Percentiles rank a stretch among this genome's conserved stretches.
Conservation (phyloP, 2,888 invertebrate species). For the Onchidella celtica region DNA sequence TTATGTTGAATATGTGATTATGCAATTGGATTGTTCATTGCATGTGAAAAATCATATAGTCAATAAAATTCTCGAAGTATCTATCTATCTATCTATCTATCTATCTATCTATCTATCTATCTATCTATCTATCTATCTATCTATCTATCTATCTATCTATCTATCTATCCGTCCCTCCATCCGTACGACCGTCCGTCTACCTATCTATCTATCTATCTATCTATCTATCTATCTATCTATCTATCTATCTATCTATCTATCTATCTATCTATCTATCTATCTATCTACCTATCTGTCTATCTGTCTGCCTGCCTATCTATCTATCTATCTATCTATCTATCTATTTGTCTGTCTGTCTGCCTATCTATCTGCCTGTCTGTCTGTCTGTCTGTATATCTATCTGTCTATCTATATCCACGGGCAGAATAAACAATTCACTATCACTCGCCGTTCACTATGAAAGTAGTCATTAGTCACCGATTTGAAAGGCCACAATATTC, state of each 20-base stretch:
- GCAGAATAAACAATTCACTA: background rate
- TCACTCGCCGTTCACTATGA: background rate
- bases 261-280: background rate
- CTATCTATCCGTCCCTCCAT: background rate
- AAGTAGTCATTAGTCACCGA: background rate
- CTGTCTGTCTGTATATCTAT: no score
- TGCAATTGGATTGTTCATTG: no score
- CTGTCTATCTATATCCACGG: no score
- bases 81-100: background rate
- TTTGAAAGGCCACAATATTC: no score
- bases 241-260: background rate
- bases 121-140: conserved; percentile 2
- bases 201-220: background rate
- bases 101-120: conserved; percentile 11
- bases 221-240: background rate
- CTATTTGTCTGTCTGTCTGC: no score
- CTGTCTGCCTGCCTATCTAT: no score
- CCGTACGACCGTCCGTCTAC: background rate
- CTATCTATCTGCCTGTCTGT: no score
- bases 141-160: conserved; percentile 13
- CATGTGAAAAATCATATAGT: no score
- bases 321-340: no score
- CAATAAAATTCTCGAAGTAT: no score
- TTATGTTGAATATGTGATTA: background rate
- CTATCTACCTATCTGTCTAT: no score